Percentiles rank a stretch among this genome's conserved stretches.
phyloP scores from a whole-genome alignment of 2,888 invertebrate genomes.

The Liodrosophila aerea region DNA sequence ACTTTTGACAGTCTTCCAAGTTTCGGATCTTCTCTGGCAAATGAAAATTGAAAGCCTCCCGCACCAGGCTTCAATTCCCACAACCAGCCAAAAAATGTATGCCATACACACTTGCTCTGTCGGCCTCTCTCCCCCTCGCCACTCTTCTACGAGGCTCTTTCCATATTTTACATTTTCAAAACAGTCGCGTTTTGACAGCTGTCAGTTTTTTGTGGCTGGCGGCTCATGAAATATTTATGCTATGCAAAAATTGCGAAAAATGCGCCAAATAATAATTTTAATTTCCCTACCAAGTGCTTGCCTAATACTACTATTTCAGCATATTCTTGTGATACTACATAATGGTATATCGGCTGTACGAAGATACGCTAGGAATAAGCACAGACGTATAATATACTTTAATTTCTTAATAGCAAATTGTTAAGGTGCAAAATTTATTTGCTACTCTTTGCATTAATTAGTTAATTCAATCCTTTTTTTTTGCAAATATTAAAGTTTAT shows the following conservation, averaged over 20 bases:
- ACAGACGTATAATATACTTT: too few relatives aligned
- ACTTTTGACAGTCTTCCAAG: conserved; percentile 53
- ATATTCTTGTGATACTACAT: too few relatives aligned
- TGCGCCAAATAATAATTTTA: conserved; percentile 52
- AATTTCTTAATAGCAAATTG: too few relatives aligned
- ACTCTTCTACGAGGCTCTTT: conserved; percentile 31
- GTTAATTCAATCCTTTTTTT: too few relatives aligned
- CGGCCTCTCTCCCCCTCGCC: background rate
- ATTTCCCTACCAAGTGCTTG: conserved; percentile 25
- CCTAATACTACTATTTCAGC: conserved; percentile 13
- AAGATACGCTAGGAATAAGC: too few relatives aligned
- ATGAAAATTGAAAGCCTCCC: conserved; percentile 59
- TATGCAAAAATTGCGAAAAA: conserved; percentile 55
- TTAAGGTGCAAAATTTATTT: too few relatives aligned
- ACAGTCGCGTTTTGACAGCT: conserved; percentile 72
- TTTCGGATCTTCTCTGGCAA: conserved; percentile 23
- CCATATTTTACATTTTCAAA: conserved; percentile 45
- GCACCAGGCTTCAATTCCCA: background rate
- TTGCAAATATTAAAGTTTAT: too few relatives aligned
- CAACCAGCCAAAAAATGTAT: background rate
- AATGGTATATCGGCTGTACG: too few relatives aligned
- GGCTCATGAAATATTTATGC: conserved; percentile 73
- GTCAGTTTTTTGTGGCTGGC: conserved; percentile 66
- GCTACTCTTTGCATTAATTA: too few relatives aligned
- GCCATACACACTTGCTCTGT: background rate